A percentile compares a stretch with the other conserved stretches of the same genome.
Evolutionary conservation across 2,797 vertebrate genomes (phyloP).

Genomic region (Melanotaenia maccullochi): DNA sequence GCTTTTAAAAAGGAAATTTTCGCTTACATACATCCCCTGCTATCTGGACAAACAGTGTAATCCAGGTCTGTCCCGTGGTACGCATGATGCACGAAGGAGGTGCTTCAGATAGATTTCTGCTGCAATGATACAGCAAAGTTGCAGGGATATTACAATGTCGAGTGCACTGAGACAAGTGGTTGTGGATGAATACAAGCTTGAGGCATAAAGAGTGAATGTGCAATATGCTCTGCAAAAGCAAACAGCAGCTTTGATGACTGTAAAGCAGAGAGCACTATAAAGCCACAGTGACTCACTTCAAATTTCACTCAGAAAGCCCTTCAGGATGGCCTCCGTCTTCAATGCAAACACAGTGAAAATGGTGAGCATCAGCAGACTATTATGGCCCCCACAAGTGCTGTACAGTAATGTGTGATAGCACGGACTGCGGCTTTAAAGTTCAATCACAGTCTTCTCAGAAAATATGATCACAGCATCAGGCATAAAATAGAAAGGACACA

Average conservation of each 20-base stretch:
- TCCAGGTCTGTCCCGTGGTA: slow-evolving; percentile 34
- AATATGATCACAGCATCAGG: slow-evolving; percentile 37
- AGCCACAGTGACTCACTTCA: slow-evolving; percentile 61
- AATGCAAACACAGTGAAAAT: slow-evolving; percentile 52
- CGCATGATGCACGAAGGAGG: slow-evolving; percentile 31
- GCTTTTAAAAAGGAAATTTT: slow-evolving; percentile 66
- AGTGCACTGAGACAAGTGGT: slow-evolving; percentile 59
- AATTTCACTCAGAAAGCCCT: slow-evolving; percentile 48
- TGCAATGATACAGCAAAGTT: slow-evolving; percentile 45
- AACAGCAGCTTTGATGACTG: slow-evolving; percentile 53
- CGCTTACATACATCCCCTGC: slow-evolving; percentile 35
- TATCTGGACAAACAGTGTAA: slow-evolving; percentile 35
- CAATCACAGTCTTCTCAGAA: slow-evolving; percentile 33
- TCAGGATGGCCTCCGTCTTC: slow-evolving; percentile 39
- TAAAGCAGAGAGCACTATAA: slow-evolving; percentile 44
- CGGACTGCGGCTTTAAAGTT: slow-evolving; percentile 43
- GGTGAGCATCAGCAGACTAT: slow-evolving; percentile 35
- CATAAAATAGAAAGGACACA: slow-evolving; percentile 51
- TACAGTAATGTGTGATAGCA: slow-evolving; percentile 20
- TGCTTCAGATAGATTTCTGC: slow-evolving; percentile 46
- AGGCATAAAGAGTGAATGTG: slow-evolving; percentile 54
- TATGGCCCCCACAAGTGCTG: slow-evolving; percentile 31
- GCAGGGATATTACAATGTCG: slow-evolving; percentile 57
- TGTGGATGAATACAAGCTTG: slow-evolving; percentile 55
- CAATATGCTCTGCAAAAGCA: slow-evolving; percentile 60